phyloP scores from a whole-genome alignment of 23 tunicate species.

The Trididemnum nubilum region DNA sequence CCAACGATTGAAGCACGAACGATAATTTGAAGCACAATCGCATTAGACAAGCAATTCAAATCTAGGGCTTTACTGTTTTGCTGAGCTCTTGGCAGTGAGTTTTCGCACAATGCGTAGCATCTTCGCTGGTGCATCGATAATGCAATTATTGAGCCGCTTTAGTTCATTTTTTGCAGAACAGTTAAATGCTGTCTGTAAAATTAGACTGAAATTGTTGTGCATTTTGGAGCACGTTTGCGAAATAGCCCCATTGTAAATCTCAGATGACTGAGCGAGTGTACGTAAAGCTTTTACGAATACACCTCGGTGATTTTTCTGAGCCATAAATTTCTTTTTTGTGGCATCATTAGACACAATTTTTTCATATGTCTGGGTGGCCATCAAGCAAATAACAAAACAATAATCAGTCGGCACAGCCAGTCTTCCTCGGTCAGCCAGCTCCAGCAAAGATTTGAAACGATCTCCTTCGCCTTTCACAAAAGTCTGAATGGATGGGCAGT shows the following conservation, averaged over 20 bases:
- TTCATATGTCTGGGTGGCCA: constrained; percentile 14
- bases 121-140: constrained; percentile 1
- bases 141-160: constrained; percentile 8
- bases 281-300: background rate
- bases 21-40: background rate
- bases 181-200: constrained; percentile 33
- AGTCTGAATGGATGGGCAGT: background rate
- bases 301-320: background rate
- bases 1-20: background rate
- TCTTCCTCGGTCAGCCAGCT: constrained; percentile 31
- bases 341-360: background rate
- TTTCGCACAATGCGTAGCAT: constrained; percentile 3
- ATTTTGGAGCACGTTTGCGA: background rate
- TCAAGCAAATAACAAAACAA: background rate
- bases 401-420: constrained; percentile 28
- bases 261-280: background rate
- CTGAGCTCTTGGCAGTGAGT: constrained; percentile 20
- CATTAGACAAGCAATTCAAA: background rate
- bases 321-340: background rate
- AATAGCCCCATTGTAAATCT: background rate
- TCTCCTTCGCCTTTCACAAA: background rate
- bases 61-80: background rate
- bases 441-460: too few species aligned
- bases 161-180: constrained; percentile 36
- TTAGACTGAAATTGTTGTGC: constrained; percentile 1